Percentiles rank a stretch among this genome's conserved stretches.
These are phyloP conservation scores for rat (Rattus norvegicus) DNA, from an alignment of 2,113 vertebrate species.

Conservation along the genomic window DNA sequence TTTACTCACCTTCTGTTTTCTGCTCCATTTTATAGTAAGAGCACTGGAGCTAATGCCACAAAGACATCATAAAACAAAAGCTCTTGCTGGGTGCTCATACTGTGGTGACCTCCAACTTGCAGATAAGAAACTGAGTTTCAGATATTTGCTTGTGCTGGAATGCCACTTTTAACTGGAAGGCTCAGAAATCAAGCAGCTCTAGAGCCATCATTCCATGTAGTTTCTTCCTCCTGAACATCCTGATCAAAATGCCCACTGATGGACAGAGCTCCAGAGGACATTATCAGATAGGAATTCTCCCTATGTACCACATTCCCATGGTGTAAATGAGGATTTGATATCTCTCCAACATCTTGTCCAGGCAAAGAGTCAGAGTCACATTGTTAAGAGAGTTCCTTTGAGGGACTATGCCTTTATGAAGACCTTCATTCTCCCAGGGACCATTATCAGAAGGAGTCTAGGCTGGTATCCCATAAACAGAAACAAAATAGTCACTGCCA, in stretches of 20 bases:
- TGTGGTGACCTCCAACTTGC: not conserved
- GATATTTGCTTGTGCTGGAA: not conserved
- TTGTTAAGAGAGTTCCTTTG: not conserved
- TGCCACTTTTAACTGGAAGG: not conserved
- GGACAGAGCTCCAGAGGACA: not conserved
- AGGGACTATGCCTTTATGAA: not conserved
- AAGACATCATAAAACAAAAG: not conserved
- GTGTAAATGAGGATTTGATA: not conserved
- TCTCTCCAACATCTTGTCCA: not conserved
- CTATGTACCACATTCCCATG: not conserved
- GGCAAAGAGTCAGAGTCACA: not conserved
- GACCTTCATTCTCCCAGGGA: not conserved
- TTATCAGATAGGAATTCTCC: not conserved
- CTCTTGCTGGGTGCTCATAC: not conserved
- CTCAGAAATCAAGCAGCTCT: not conserved
- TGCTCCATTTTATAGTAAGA: not conserved
- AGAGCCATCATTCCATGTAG: fast-evolving
- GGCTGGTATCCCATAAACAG: not conserved
- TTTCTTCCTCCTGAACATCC: not conserved
- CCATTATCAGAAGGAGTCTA: not conserved
- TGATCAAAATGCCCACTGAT: not conserved
- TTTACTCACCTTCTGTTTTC: not conserved
- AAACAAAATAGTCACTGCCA: not conserved
- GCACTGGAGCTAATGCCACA: not conserved
- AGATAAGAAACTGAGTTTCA: not conserved